These are phyloP conservation scores for Lymantria dispar DNA, from an alignment of 2,888 invertebrate species.

Conservation along the genomic window DNA sequence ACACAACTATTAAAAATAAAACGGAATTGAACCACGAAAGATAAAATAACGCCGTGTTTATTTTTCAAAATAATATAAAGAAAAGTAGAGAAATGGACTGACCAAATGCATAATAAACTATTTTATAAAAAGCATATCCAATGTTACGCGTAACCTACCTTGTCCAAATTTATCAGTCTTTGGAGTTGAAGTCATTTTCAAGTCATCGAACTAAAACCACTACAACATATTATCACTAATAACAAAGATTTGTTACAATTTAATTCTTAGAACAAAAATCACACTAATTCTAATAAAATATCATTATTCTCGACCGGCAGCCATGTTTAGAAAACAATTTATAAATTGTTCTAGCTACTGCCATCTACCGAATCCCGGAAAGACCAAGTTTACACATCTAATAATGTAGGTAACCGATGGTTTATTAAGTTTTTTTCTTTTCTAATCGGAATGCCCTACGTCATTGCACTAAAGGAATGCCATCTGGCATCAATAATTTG, in stretches of 20 bases:
- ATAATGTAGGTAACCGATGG: no score
- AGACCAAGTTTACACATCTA: neutral
- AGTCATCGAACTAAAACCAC: conserved; percentile 42
- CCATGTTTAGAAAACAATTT: conserved; percentile 70
- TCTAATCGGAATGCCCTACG: no score
- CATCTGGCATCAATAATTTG: no score
- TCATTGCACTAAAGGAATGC: no score
- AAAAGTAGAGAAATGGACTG: no score
- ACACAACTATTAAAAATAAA: no score
- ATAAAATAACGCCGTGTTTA: no score
- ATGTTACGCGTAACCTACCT: conserved; percentile 64
- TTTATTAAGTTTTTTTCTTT: no score
- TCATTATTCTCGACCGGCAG: conserved; percentile 70
- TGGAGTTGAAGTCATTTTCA: conserved; percentile 77
- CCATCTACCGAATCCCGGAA: conserved; percentile 26
- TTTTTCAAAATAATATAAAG: no score
- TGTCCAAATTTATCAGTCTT: conserved; percentile 78
- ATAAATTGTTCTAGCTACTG: conserved; percentile 23
- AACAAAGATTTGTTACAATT: conserved; percentile 35
- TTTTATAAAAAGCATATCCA: no score
- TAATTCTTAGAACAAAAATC: conserved; percentile 48
- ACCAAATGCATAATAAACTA: conserved; percentile 4
- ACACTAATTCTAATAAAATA: conserved; percentile 40
- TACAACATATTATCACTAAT: conserved; percentile 66
- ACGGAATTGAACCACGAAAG: no score